Evolutionary conservation across 2,888 invertebrate species (phyloP).

Genomic region (Scaptomyza parva): DNA sequence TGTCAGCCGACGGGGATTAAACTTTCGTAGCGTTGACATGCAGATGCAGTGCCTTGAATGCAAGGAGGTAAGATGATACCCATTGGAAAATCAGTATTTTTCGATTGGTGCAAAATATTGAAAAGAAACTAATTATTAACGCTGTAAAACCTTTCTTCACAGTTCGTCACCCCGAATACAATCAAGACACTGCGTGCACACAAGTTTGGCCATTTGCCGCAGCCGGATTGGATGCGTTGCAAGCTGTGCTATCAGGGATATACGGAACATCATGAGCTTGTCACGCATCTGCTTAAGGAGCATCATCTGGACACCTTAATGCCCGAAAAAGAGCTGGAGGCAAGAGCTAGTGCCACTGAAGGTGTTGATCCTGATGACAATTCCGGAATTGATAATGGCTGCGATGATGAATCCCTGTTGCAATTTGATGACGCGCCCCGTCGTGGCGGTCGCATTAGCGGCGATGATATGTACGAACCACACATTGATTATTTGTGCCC

Average conservation of each 20-base stretch:
- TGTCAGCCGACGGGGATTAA: slow-evolving; percentile 74
- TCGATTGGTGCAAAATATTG: not conserved
- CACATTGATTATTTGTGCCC: slow-evolving; percentile 82
- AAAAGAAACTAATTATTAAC: not conserved
- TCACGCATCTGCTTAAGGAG: slow-evolving; percentile 68
- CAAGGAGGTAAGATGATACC: slow-evolving; percentile 60
- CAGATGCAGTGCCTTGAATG: slow-evolving; percentile 79
- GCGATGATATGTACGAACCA: slow-evolving; percentile 73
- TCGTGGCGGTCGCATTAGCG: slow-evolving; percentile 68
- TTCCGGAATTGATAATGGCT: slow-evolving; percentile 28
- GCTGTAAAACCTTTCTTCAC: not conserved
- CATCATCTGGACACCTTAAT: slow-evolving; percentile 69
- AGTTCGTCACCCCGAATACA: slow-evolving; percentile 71
- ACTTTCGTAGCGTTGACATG: slow-evolving; percentile 74
- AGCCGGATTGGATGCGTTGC: slow-evolving; percentile 80
- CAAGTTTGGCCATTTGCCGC: slow-evolving; percentile 77
- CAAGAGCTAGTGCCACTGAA: not conserved
- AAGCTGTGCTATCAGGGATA: slow-evolving; percentile 78
- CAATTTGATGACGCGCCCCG: slow-evolving; percentile 59
- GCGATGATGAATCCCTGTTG: slow-evolving; percentile 47
- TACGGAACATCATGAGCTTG: slow-evolving; percentile 62
- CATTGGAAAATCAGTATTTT: not conserved
- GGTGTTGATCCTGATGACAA: slow-evolving; percentile 44
- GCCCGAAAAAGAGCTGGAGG: slow-evolving; percentile 38
- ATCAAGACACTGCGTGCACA: slow-evolving; percentile 75